Percentiles rank a stretch among this genome's conserved stretches.
Conservation (phyloP, 1,140 invertebrate species). For the Cecropterus lyciades region DNA sequence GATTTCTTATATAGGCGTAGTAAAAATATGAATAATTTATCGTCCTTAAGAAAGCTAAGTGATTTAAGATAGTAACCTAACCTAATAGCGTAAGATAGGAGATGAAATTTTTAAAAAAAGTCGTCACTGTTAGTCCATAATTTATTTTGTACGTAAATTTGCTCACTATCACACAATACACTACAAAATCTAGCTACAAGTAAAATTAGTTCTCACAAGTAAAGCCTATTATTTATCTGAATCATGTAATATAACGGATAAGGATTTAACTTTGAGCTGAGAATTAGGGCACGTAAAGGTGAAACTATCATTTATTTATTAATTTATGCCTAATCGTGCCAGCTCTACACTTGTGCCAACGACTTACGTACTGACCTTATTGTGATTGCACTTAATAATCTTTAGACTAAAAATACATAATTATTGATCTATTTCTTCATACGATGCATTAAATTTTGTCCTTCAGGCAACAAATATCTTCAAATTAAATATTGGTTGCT, state of each 20-base stretch:
- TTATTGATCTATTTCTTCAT: not conserved
- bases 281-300: not conserved
- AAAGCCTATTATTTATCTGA: not conserved
- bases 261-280: not conserved
- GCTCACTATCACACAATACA: too few relatives aligned
- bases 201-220: not conserved
- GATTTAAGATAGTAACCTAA: too few relatives aligned
- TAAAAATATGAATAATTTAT: too few relatives aligned
- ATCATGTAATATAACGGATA: not conserved
- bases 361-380: not conserved
- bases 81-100: too few relatives aligned
- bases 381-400: not conserved
- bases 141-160: too few relatives aligned
- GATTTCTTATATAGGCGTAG: too few relatives aligned
- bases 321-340: not conserved
- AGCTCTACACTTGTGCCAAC: not conserved
- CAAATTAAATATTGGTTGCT: conserved; percentile 2
- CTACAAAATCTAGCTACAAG: too few relatives aligned
- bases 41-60: too few relatives aligned
- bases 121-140: too few relatives aligned
- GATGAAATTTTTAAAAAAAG: too few relatives aligned
- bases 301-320: not conserved
- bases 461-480: not conserved
- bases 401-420: not conserved
- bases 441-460: not conserved